phyloP scores from a whole-genome alignment of 2,888 invertebrate genomes.

The Volucella inflata region DNA sequence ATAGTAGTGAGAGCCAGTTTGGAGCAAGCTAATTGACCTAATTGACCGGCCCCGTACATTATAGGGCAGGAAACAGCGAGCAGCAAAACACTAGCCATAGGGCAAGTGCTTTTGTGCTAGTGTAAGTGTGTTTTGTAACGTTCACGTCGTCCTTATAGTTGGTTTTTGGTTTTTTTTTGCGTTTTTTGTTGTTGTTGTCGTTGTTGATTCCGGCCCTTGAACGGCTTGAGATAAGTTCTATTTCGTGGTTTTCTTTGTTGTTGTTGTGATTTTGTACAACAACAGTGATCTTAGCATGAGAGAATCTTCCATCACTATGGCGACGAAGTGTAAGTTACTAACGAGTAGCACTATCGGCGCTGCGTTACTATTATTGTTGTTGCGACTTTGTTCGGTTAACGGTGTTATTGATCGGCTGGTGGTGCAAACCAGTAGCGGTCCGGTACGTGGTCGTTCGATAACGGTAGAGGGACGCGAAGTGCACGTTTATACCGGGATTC shows the following conservation, averaged over 20 bases:
- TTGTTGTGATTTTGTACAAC: conserved; percentile 1
- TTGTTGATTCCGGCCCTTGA: conserved; percentile 9
- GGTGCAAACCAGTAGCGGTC: conserved; percentile 92
- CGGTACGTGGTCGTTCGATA: conserved; percentile 91
- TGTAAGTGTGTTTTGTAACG: conserved; percentile 1
- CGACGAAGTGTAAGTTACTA: conserved; percentile 53
- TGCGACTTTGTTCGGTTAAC: conserved; percentile 80
- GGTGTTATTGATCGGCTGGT: conserved; percentile 88
- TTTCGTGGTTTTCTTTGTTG: conserved; percentile 9
- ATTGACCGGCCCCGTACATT: conserved; percentile 14
- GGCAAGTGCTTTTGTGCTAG: conserved; percentile 6
- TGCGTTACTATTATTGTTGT: conserved; percentile 78
- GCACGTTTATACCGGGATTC: conserved; percentile 94
- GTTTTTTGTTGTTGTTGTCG: neutral
- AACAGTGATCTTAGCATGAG: conserved; percentile 41
- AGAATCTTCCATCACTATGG: conserved; percentile 55
- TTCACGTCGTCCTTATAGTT: conserved; percentile 13
- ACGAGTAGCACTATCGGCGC: conserved; percentile 61
- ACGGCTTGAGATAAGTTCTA: conserved; percentile 10
- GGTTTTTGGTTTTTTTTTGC: neutral
- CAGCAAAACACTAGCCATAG: neutral
- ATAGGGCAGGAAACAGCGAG: neutral
- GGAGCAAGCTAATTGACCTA: conserved; percentile 36
- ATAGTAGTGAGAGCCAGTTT: conserved; percentile 19
- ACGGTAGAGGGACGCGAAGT: conserved; percentile 93